Percentiles rank a stretch among this genome's conserved stretches.
Conservation (phyloP, 1,140 invertebrate genomes). For the Choristoneura fumiferana region DNA sequence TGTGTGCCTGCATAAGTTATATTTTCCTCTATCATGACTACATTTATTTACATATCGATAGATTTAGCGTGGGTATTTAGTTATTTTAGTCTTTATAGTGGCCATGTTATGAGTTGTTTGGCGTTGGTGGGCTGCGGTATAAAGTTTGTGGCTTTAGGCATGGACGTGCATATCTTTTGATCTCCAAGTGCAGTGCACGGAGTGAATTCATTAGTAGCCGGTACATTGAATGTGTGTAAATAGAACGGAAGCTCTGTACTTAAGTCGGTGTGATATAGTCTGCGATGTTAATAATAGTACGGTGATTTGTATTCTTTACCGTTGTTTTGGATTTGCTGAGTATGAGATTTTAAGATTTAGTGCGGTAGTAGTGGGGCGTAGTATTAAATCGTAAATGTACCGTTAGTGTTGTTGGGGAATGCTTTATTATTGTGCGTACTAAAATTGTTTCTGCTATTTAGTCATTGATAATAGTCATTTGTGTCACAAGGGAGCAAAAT, state of each 20-base stretch:
- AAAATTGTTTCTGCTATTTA: too few species aligned
- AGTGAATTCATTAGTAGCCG: conserved; percentile 65
- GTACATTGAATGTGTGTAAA: conserved; percentile 64
- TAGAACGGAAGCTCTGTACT: conserved; percentile 66
- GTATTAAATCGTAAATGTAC: neutral
- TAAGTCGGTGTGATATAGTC: conserved; percentile 53
- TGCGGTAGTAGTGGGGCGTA: neutral
- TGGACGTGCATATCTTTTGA: conserved; percentile 67
- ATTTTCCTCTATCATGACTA: neutral
- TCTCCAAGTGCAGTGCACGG: conserved; percentile 45
- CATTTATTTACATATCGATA: conserved; percentile 6
- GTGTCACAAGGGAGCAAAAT: too few species aligned
- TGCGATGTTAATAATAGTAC: conserved; percentile 37
- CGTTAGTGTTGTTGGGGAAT: too few species aligned
- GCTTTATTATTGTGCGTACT: too few species aligned
- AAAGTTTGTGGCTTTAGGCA: conserved; percentile 39
- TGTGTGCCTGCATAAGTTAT: neutral
- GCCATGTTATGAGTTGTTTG: conserved; percentile 28
- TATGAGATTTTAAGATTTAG: conserved; percentile 5
- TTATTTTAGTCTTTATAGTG: conserved; percentile 23
- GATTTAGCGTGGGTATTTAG: conserved; percentile 4
- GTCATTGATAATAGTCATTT: too few species aligned
- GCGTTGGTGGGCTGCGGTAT: conserved; percentile 7
- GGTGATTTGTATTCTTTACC: conserved; percentile 20
- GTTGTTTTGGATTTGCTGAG: neutral